Evolutionary conservation across 2,888 invertebrate species (phyloP), one percentile per base, ranked within the genome.

Genomic region (Lamellibrachia satsuma): DNA sequence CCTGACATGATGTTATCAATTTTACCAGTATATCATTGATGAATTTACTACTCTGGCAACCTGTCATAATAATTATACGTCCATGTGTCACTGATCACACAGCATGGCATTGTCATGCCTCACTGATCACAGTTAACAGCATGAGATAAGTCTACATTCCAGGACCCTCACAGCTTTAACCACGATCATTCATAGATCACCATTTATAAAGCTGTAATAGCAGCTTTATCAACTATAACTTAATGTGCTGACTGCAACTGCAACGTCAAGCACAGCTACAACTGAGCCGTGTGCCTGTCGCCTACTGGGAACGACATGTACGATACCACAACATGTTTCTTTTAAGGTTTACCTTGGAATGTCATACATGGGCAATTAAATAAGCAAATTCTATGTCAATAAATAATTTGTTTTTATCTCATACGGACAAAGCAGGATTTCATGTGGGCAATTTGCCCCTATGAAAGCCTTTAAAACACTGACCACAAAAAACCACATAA

Each of bases 21-120:
- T 52, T 15, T 52, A 27, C 15, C 11, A 11, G 51, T 27, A 52
- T 11, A 27, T 22, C 91, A 91, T 91, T 22, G 22, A 91, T n/a
- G 91, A 91, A 91, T 91, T 91, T 91, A 91, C 91, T 91, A 91
- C 91, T 4, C 91, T 91, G 22, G 91, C 91, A 91, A 91, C 91
- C 91, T 91, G 91, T 27, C 22, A 91, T 91, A 27, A 27, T 91
- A 91, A 6, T 91, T 91, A 91, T n/a, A 91, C 27, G 7, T 91
- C 91, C 91, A 91, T 39, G 91, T 39, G 3, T 91, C 91, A 91
- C 91, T 27, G 91, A 91, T 91, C 91, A 22, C 91, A 91, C 4
- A 91, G 39, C 27, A 91, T 91, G 91, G 27, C 27, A 2, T 27
- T 15, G 91, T 91, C 11, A 91, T 7, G 91, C 91, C 27, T 91